These are phyloP conservation scores for Sitobion miscanthi DNA, from an alignment of 1,140 invertebrate genomes.

Conservation along the genomic window DNA sequence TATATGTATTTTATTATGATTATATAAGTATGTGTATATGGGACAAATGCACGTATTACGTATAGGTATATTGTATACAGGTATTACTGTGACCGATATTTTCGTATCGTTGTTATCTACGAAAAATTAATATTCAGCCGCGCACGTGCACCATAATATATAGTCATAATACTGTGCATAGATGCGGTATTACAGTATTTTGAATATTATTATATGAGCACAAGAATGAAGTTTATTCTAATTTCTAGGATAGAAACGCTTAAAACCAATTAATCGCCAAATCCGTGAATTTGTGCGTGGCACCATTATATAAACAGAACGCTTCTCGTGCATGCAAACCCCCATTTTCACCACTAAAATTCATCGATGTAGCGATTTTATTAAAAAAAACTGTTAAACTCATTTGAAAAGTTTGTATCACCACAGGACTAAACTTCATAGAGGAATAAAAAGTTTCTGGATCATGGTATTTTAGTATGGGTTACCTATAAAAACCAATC, in stretches of 20 bases:
- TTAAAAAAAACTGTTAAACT: background rate
- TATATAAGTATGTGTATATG: slow-evolving; percentile 5
- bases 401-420: background rate
- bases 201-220: background rate
- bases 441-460: background rate
- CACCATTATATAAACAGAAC: background rate
- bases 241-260: background rate
- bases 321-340: background rate
- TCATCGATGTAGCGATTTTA: background rate
- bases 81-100: background rate
- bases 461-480: background rate
- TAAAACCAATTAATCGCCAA: background rate
- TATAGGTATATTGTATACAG: background rate
- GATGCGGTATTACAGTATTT: background rate
- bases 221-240: background rate
- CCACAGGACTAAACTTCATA: background rate
- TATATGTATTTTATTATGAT: background rate
- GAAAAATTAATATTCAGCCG: background rate
- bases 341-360: background rate
- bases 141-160: background rate
- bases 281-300: background rate
- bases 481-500: background rate
- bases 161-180: background rate
- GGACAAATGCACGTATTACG: background rate
- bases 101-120: background rate